phyloP scores from a whole-genome alignment of 2,888 invertebrate species.

The Pedicia rivosa region DNA sequence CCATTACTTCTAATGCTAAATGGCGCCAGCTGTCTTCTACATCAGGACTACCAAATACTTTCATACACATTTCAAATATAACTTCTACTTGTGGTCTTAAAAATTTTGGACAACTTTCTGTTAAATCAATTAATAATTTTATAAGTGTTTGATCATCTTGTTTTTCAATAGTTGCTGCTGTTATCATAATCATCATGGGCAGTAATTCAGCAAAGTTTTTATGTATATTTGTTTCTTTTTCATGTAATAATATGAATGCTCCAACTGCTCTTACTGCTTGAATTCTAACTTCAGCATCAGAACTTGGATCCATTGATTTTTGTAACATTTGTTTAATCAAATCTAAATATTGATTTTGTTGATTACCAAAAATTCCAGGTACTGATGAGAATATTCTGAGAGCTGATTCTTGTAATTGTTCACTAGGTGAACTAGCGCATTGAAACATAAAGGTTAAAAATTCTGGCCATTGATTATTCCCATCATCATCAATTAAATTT shows the following conservation, averaged over 20 bases:
- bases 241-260: slow-evolving; percentile 82
- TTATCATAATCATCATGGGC: slow-evolving; percentile 56
- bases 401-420: slow-evolving; percentile 80
- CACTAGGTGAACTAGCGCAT: slow-evolving; percentile 71
- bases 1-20: slow-evolving; percentile 74
- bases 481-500: slow-evolving; percentile 88
- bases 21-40: slow-evolving; percentile 75
- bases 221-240: slow-evolving; percentile 80
- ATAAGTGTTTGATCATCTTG: slow-evolving; percentile 80
- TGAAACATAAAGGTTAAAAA: slow-evolving; percentile 90
- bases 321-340: slow-evolving; percentile 91
- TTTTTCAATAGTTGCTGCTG: slow-evolving; percentile 63
- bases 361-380: slow-evolving; percentile 93
- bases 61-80: slow-evolving; percentile 79
- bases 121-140: slow-evolving; percentile 86
- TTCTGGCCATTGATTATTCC: slow-evolving; percentile 93
- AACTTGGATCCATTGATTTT: slow-evolving; percentile 58
- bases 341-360: slow-evolving; percentile 78
- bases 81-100: slow-evolving; percentile 71
- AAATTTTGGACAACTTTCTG: slow-evolving; percentile 86
- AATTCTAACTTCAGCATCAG: slow-evolving; percentile 55
- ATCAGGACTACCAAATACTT: slow-evolving; percentile 54
- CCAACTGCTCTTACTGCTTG: slow-evolving; percentile 74
- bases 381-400: slow-evolving; percentile 93
- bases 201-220: slow-evolving; percentile 79